A percentile compares a stretch with the other conserved stretches of the same genome.
phyloP scores from a whole-genome alignment of 2,888 invertebrate species.

The Polylopha cassiicola region DNA sequence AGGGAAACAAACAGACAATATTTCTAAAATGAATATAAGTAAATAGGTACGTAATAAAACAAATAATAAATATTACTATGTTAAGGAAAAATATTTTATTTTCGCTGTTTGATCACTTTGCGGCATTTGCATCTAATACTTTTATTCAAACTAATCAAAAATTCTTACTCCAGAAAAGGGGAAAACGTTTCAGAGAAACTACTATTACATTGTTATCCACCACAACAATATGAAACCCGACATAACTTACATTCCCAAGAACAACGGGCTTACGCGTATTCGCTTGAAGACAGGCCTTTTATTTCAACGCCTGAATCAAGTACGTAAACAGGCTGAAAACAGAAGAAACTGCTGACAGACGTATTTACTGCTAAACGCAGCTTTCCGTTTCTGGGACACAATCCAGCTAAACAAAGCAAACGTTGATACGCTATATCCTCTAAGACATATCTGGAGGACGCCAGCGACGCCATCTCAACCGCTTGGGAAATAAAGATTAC shows the following conservation, averaged over 20 bases:
- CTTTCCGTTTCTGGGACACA: slow-evolving; percentile 28
- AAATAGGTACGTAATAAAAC: no score
- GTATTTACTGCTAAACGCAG: slow-evolving; percentile 44
- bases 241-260: slow-evolving; percentile 9
- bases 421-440: slow-evolving; percentile 45
- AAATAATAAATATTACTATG: no score
- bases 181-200: no score
- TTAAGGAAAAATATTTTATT: no score
- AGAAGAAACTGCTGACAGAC: slow-evolving; percentile 39
- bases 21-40: no score
- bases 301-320: slow-evolving; percentile 28
- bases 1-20: no score
- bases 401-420: slow-evolving; percentile 38
- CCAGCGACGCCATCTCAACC: slow-evolving; percentile 37
- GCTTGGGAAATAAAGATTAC: slow-evolving; percentile 62
- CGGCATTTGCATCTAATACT: no score
- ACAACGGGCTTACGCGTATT: slow-evolving; percentile 18
- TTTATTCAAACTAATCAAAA: no score
- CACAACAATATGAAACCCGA: slow-evolving; percentile 17
- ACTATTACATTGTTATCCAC: slow-evolving; percentile 3
- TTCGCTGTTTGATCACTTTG: no score
- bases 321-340: slow-evolving; percentile 32
- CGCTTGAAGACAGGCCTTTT: slow-evolving; percentile 16
- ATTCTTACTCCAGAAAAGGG: no score
- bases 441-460: slow-evolving; percentile 52